These are phyloP conservation scores for Xiphias gladius DNA, from an alignment of 2,113 vertebrate genomes.

Conservation along the genomic window DNA sequence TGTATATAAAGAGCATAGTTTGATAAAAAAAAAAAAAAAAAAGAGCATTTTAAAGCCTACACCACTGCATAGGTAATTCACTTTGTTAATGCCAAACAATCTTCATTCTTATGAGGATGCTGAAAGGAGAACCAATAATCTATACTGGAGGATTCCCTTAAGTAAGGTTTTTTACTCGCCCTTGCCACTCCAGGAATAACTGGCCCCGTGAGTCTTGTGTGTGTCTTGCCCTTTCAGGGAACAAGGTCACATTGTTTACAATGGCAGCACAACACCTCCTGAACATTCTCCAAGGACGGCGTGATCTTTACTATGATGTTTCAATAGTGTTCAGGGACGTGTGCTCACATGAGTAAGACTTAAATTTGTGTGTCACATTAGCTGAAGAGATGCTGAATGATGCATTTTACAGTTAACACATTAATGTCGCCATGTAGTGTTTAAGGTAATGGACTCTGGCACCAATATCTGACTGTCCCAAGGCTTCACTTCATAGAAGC, in stretches of 20 bases:
- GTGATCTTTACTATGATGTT: slow-evolving; percentile 37
- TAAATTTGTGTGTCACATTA: background rate
- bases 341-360: background rate
- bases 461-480: slow-evolving; percentile 5
- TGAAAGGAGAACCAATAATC: slow-evolving; percentile 48
- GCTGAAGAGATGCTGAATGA: background rate
- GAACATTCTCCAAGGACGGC: slow-evolving; percentile 47
- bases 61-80: slow-evolving; percentile 34
- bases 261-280: slow-evolving; percentile 30
- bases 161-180: slow-evolving; percentile 19
- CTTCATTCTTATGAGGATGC: slow-evolving; percentile 22
- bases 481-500: slow-evolving; percentile 24
- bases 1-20: slow-evolving; percentile 21
- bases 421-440: background rate
- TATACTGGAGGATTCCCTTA: slow-evolving; percentile 26
- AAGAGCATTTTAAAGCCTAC: slow-evolving; percentile 26
- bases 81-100: slow-evolving; percentile 41
- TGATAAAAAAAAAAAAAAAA: background rate
- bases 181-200: slow-evolving; percentile 56
- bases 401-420: slow-evolving; percentile 18
- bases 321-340: background rate
- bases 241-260: slow-evolving; percentile 73
- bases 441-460: background rate
- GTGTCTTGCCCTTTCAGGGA: slow-evolving; percentile 53
- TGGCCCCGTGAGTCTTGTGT: slow-evolving; percentile 47